Percentiles rank a stretch among this genome's conserved stretches.
Evolutionary conservation across 2,113 vertebrate genomes (phyloP).

Genomic region (Tenrec ecaudatus): DNA sequence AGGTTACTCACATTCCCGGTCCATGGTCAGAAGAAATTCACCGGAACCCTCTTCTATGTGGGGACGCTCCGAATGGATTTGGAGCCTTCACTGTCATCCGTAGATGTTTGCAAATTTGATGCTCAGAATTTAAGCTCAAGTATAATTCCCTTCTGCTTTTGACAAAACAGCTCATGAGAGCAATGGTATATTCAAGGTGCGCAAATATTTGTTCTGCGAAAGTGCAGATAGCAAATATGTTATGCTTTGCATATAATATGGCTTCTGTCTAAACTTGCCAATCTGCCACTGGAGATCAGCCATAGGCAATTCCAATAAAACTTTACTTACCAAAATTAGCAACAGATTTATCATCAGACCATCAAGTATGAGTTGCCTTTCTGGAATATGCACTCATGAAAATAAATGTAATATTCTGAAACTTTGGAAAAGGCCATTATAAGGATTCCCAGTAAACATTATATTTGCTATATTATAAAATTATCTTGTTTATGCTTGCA

Average conservation of each 20-base stretch:
- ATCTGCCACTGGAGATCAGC: rapidly evolving
- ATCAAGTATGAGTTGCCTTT: background rate
- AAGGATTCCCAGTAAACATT: background rate
- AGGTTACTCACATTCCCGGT: too few species aligned
- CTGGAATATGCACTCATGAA: background rate
- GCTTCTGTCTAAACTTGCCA: background rate
- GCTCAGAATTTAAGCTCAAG: background rate
- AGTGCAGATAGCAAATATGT: background rate
- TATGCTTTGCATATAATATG: background rate
- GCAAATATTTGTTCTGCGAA: background rate
- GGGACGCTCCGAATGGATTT: too few species aligned
- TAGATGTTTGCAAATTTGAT: background rate
- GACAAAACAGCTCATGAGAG: background rate
- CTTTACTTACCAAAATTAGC: background rate
- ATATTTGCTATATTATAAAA: background rate
- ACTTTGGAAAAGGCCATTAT: background rate
- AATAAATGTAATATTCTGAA: background rate
- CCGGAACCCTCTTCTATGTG: too few species aligned
- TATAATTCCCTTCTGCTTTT: background rate
- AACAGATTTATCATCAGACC: background rate
- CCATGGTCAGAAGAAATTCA: too few species aligned
- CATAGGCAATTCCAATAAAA: background rate
- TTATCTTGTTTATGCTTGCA: background rate
- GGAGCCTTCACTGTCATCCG: too few species aligned
- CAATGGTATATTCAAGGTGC: background rate